These are phyloP conservation scores for Cyanoramphus novaezelandiae DNA, from an alignment of 2,113 vertebrate genomes.

Conservation along the genomic window DNA sequence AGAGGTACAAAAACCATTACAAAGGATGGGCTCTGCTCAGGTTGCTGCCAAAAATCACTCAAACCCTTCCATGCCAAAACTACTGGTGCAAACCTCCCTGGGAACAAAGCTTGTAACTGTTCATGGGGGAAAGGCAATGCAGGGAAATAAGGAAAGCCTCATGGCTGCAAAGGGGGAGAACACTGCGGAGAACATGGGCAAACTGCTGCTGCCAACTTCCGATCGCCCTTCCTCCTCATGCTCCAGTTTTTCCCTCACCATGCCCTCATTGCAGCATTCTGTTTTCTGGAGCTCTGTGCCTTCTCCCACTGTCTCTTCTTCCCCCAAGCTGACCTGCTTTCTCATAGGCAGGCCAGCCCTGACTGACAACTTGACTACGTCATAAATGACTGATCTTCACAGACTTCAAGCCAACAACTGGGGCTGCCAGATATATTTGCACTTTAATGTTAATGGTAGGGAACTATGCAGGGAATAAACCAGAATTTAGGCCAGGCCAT, in stretches of 20 bases:
- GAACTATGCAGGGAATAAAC: not conserved
- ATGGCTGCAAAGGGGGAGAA: accelerated
- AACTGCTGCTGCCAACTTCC: not conserved
- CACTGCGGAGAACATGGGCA: accelerated
- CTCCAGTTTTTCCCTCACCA: accelerated
- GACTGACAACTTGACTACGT: not conserved
- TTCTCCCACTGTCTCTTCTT: not conserved
- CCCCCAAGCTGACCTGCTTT: not conserved
- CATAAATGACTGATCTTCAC: not conserved
- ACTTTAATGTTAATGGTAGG: not conserved
- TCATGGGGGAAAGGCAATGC: accelerated
- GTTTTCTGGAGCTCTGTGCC: not conserved
- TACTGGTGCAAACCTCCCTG: not conserved
- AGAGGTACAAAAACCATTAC: not conserved
- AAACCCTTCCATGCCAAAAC: not conserved
- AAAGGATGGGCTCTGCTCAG: not conserved
- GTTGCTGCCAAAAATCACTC: not conserved
- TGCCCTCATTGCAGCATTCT: not conserved
- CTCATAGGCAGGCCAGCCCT: not conserved
- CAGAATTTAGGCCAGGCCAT: not conserved
- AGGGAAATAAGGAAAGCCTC: not conserved
- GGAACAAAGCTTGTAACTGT: not conserved
- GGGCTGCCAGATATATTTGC: not conserved
- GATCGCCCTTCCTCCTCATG: accelerated
- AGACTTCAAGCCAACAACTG: not conserved